Evolutionary conservation across 2,113 vertebrate species (phyloP).

Genomic region (Dunckerocampus dactyliophorus): DNA sequence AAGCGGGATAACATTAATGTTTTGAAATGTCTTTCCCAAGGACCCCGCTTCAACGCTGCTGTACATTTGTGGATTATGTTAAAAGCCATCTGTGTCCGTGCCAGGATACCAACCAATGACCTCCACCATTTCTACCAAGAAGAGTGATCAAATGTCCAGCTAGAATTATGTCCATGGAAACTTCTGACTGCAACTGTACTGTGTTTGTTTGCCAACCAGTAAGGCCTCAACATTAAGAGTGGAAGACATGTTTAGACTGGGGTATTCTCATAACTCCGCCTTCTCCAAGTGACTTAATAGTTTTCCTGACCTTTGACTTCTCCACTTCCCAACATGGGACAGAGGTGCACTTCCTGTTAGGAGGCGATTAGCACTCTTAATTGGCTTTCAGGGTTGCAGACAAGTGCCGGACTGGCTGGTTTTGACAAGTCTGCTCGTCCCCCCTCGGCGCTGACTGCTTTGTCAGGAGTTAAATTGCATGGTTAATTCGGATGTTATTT

Average conservation of each 20-base stretch:
- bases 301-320: not conserved
- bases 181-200: too few species aligned
- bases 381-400: conserved; percentile 57
- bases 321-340: not conserved
- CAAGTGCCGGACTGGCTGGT: conserved; percentile 52
- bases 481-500: conserved; percentile 98
- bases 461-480: conserved; percentile 91
- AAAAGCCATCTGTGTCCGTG: too few species aligned
- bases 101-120: too few species aligned
- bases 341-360: conserved; percentile 9
- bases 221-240: too few species aligned
- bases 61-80: too few species aligned
- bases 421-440: conserved; percentile 58
- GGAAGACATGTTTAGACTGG: not conserved
- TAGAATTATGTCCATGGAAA: too few species aligned
- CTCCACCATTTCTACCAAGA: too few species aligned
- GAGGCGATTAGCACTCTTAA: conserved; percentile 57
- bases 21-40: too few species aligned
- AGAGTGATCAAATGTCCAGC: too few species aligned
- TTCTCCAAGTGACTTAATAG: not conserved
- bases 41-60: too few species aligned
- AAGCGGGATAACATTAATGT: too few species aligned
- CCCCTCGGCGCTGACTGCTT: conserved; percentile 73
- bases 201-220: too few species aligned
- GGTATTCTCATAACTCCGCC: not conserved